Evolutionary conservation across 2,113 vertebrate species (phyloP).

Genomic region (Ondatra zibethicus): DNA sequence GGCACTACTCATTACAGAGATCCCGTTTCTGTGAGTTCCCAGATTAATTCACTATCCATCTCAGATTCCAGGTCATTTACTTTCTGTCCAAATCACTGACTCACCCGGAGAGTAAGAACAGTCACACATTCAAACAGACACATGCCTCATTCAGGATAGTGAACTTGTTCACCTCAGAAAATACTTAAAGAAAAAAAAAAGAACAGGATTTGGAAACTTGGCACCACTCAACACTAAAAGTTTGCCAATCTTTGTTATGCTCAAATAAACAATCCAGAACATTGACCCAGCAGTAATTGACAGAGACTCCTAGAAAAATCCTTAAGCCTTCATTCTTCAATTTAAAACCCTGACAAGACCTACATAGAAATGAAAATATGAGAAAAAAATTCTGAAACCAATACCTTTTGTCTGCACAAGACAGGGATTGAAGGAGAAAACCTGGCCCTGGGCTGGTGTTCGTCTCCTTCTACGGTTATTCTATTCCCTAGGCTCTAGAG

Average conservation of each 20-base stretch:
- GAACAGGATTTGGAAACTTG: neutral
- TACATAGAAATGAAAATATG: conserved; percentile 10
- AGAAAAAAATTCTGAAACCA: neutral
- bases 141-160: neutral
- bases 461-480: neutral
- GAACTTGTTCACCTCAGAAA: neutral
- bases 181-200: neutral
- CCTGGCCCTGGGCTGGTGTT: neutral
- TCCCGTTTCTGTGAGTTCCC: neutral
- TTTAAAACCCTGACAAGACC: conserved; percentile 35
- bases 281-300: neutral
- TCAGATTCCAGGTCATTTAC: neutral
- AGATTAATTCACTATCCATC: neutral
- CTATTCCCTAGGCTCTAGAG: neutral
- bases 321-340: neutral
- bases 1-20: neutral
- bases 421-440: neutral
- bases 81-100: neutral
- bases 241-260: neutral
- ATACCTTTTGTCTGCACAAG: conserved; percentile 23
- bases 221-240: neutral
- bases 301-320: neutral
- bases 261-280: neutral
- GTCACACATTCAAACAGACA: neutral
- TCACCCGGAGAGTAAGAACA: neutral